Evolutionary conservation across 2,113 vertebrate genomes (phyloP), one percentile per base, ranked within the genome.

Genomic region (Pseudolaguvia tuberculata): DNA sequence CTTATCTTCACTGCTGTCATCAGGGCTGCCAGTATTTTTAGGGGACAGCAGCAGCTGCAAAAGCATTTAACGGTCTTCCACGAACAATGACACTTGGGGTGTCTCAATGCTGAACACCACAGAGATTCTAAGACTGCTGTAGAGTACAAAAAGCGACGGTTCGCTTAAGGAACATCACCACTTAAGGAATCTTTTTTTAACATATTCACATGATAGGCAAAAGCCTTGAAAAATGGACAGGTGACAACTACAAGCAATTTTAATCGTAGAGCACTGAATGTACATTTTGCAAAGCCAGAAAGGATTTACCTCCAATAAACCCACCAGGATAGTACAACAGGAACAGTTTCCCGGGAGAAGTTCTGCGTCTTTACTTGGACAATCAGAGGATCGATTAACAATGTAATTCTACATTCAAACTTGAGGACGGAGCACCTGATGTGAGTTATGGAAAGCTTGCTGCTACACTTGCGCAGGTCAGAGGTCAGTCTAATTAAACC

Each of bases 1-100:
- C 89, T 92, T 91, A 90, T 91, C 87, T 89, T 83, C 85, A 85
- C 87, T 87, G 88, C 91, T 92, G 90, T 92, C 91, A 92, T 91
- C 85, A 78, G 87, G 87, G 86, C 89, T 82, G 87, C 78, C 83
- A 83, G 91, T 92, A 92, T 91, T 92, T 92, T 92, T 91, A 91
- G 89, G 83, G 87, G 88, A 86, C 87, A 80, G 91, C 88, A 88
- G 88, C 91, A 91, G 91, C 91, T 92, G 91, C 89, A 88, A 90
- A 92, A 92, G 89, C 90, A 92, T 91, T 91, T 92, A 92, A 89
- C 81, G 81, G 86, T 89, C 87, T 88, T 91, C 88, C 83, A 88
- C 20, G 88, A 90, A 91, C 91, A 92, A 92, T 92, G 89, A 89
- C 88, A 91, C 87, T 87, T 80, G 81, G 88, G 87, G 87, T 89